Evolutionary conservation across 35 echinoderm and acorn worm genomes (phyloP), one percentile per base, ranked within the genome.

Genomic region (Heliocidaris erythrogramma): DNA sequence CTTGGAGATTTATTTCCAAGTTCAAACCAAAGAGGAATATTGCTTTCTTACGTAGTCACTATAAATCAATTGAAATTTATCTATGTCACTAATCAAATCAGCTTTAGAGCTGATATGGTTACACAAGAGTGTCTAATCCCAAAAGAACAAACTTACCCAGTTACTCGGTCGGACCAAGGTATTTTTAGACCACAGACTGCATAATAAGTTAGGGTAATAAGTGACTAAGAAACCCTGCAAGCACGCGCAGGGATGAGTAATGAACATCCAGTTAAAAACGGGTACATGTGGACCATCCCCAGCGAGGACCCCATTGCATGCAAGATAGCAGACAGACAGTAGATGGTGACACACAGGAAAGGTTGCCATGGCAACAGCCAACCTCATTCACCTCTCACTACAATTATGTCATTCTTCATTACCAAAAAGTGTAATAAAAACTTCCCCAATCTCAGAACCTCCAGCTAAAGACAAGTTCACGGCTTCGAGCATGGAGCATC

Each of bases 391-490:
- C 87, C 87, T 18, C 87, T 89, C 11, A 32, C 47, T 89, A 89
- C 31, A 89, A 89, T 89, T 89, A 89, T 89, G 31, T 48, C 87
- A 89, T 89, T 89, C 87, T 89, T 89, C 87, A 89, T 89, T 89
- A 89, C 10, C 12, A 47, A 47, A 89, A 13, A 47, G 31, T 47
- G 87, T 32, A 89, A 89, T 89, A 89, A 89, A 89, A 89, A 89
- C 87, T 89, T 89, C 87, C n/a, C 87, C 47, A 78, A n/a, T 78
- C 65, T 78, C n/a, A n/a, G 65, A 78, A 78, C 65, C 65, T 27
- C 65, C 18, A 78, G 21, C 18, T 6, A 78, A 24, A 78, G 65
- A 78, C 3, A 78, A 78, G 65, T 78, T 78, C 65, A 78, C 21
- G 21, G 65, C 0, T 78, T n/a, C 8, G 21, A n/a, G 65, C 21